A percentile compares a stretch with the other conserved stretches of the same genome.
Evolutionary conservation across 2,113 vertebrate species (phyloP).

Genomic region (Mustela nigripes): DNA sequence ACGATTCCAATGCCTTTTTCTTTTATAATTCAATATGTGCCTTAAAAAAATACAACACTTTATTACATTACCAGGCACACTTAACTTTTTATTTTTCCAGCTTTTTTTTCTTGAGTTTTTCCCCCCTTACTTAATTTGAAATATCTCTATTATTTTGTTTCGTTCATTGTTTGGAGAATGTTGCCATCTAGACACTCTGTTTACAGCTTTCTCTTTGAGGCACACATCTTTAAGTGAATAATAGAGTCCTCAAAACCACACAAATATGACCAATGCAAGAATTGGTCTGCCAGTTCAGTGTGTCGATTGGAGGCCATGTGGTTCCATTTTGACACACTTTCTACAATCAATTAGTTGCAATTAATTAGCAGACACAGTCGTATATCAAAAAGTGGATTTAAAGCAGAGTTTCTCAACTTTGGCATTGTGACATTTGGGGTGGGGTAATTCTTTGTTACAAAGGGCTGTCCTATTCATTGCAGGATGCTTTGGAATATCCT

Average conservation of each 20-base stretch:
- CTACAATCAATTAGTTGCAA: neutral
- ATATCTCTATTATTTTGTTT: neutral
- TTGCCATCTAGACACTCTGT: neutral
- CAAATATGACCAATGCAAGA: neutral
- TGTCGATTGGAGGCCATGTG: neutral
- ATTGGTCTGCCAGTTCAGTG: rapidly evolving
- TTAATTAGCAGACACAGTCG: neutral
- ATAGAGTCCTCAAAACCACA: neutral
- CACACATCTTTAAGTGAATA: neutral
- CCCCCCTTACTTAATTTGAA: neutral
- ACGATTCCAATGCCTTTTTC: slow-evolving; percentile 21
- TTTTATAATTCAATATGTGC: slow-evolving; percentile 2
- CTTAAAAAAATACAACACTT: neutral
- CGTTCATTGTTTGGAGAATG: neutral
- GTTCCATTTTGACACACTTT: neutral
- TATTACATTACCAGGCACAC: slow-evolving; percentile 54
- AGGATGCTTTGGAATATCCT: neutral
- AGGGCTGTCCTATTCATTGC: neutral
- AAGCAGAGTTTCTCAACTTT: neutral
- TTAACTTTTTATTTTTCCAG: neutral
- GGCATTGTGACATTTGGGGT: rapidly evolving
- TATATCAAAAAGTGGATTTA: neutral
- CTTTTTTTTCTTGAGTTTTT: neutral
- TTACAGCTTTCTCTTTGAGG: neutral
- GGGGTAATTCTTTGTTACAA: neutral